Conservation (phyloP, 2,888 invertebrate genomes). For the Trachelus troglodyta region DNA sequence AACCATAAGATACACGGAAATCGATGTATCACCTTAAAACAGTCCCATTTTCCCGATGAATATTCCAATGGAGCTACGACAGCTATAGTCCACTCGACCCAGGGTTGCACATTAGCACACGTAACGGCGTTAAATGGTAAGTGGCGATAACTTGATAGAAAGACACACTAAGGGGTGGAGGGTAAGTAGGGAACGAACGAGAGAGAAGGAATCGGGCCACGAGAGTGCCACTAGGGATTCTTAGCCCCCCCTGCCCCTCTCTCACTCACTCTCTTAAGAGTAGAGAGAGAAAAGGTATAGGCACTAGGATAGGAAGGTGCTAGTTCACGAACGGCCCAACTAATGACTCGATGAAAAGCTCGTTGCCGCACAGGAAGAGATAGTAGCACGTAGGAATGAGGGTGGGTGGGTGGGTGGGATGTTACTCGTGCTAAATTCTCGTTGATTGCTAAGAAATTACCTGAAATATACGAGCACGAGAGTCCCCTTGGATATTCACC, state of each 20-base stretch:
- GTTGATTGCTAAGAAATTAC: constrained; percentile 63
- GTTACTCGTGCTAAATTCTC: constrained; percentile 38
- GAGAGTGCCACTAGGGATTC: neutral
- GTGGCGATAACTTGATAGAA: constrained; percentile 35
- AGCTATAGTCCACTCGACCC: neutral
- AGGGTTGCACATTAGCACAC: constrained; percentile 35
- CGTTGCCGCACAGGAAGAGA: constrained; percentile 43
- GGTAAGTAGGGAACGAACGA: constrained; percentile 14
- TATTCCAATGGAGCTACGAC: neutral
- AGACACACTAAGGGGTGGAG: constrained; percentile 18
- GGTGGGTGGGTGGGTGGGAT: constrained; percentile 11
- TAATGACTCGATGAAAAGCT: constrained; percentile 66
- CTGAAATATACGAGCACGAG: constrained; percentile 42
- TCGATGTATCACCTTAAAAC: neutral
- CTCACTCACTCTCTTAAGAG: neutral
- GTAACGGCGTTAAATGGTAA: constrained; percentile 24
- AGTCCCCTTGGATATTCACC: no score
- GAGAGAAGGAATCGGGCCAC: neutral
- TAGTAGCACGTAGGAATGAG: constrained; percentile 14
- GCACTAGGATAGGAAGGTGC: constrained; percentile 18
- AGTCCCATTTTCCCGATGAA: neutral
- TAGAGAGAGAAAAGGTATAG: constrained; percentile 13
- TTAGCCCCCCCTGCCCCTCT: neutral
- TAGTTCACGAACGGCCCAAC: constrained; percentile 42
- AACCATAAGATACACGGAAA: neutral